A percentile compares a stretch with the other conserved stretches of the same genome.
Evolutionary conservation across 2,888 invertebrate genomes (phyloP).

Genomic region (Papilio elwesi): DNA sequence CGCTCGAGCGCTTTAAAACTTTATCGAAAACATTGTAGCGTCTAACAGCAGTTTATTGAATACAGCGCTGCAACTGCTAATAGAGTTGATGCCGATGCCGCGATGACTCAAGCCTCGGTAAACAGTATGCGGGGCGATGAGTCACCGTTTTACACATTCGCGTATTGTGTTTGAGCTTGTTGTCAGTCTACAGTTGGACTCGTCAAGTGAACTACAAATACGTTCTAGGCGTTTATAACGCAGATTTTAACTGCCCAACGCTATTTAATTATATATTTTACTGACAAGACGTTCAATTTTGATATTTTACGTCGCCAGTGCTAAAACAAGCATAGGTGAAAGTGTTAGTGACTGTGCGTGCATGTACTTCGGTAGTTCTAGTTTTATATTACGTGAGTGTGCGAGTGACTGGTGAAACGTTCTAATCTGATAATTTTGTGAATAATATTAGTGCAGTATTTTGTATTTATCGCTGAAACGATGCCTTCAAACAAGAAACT

Average conservation of each 20-base stretch:
- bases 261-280: conserved; percentile 62
- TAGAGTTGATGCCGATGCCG: conserved; percentile 58
- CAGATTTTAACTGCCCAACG: conserved; percentile 76
- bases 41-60: conserved; percentile 48
- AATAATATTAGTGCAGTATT: conserved; percentile 2
- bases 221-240: conserved; percentile 77
- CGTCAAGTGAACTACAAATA: conserved; percentile 72
- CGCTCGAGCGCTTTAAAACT: conserved; percentile 70
- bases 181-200: conserved; percentile 83
- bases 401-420: conserved; percentile 80
- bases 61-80: conserved; percentile 73
- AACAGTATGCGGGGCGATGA: conserved; percentile 85
- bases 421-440: conserved; percentile 76
- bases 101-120: conserved; percentile 84
- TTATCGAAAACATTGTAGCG: conserved; percentile 50
- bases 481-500: conserved; percentile 81
- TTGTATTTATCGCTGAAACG: conserved; percentile 49
- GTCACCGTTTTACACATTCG: conserved; percentile 85
- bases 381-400: conserved; percentile 71
- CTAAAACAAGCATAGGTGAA: conserved; percentile 76
- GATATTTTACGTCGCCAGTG: conserved; percentile 56
- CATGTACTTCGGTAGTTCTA: conserved; percentile 53
- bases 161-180: conserved; percentile 84
- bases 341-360: conserved; percentile 59
- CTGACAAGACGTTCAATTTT: conserved; percentile 63